Base-by-base conservation (phyloP, 2,797 vertebrate species). In the Gadopsis bispinosus region DNA sequence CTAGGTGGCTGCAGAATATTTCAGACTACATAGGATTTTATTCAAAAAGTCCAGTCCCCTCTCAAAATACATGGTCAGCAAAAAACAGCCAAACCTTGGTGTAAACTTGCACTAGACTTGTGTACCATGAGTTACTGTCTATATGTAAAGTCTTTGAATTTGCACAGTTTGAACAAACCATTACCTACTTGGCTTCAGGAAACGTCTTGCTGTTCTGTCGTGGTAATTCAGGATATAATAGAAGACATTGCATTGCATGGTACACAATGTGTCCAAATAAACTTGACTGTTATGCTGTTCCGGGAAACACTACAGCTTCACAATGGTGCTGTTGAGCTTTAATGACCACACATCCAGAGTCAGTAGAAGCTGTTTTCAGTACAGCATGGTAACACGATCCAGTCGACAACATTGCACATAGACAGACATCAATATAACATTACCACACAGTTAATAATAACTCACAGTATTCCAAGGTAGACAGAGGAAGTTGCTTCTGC, bases 401-500 rank as follows among this genome's bases (percentile, higher is more conserved):
- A 51, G 26, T 45, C 58, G 31, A 45, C 11, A 20, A n/a, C 37
- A 45, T 55, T 54, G 58, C 33, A 50, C 60, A 45, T 17, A 55
- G 26, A 45, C 6, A 63, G 1, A 31, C 17, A 64, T 68, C 53
- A 71, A 66, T 69, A 59, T 39, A 53, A 37, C 41, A 66, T 66
- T 66, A 37, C 35, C 20, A 20, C n/a, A 26, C 3, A 47, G 39
- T 68, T 35, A 72, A 76, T 54, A 65, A 33, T 64, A 60, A 53
- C 41, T 54, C 26, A 41, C 7, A 56, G 20, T 41, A 35, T 71
- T 47, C 58, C 6, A n/a, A 14, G 16, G 35, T 26, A 69, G 45
- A 16, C 26, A 37, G 39, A 56, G 29, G 39, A 55, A 60, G 16
- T 39, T 39, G 37, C 43, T 48, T 16, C 58, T 62, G 61, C 17